Base-by-base conservation (phyloP, 2,888 invertebrate species). In the Agriopis marginaria region DNA sequence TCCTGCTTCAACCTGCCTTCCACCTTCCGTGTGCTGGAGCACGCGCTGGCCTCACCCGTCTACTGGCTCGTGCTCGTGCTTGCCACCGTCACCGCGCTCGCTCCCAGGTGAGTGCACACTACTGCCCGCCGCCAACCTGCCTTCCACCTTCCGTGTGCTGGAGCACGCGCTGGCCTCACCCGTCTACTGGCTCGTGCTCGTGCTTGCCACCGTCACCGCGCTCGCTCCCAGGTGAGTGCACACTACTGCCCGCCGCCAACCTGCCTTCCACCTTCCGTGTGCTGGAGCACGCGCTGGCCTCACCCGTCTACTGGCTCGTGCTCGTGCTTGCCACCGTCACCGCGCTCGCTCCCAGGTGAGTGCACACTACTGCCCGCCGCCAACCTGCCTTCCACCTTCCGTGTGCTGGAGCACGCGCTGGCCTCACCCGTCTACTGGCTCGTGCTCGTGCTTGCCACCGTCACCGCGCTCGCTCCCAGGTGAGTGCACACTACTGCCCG, bases 211-310 rank as follows among this genome's bases (percentile, higher is more conserved):
- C 39, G 96, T 98, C 45, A 92, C 97, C 56, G 97, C 98, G 63
- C 93, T 98, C 63, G 91, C 98, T 73, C 98, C 98, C 54, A 97
- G 98, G 98, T 98, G 39, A 39, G 10, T 53, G 11, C n/a, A 44
- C 40, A 59, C 59, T 32, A 59, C 51, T 42, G 6, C n/a, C n/a
- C n/a, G n/a, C n/a, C n/a, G n/a, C n/a, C 87, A 97, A 96, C 68
- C 94, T 98, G 80, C 97, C 98, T 50, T 97, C 98, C 80, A 98
- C 98, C 40, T 98, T 97, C 89, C 97, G 97, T 96, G 97, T 98
- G 66, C 97, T 98, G 90, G 96, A 97, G 86, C 95, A 96, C 84
- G 96, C 97, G 63, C 94, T 98, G 82, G 89, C 91, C 40, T 96
- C 97, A 72, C 95, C 96, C 5, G 92, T 95, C 32, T 98, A 97